Conservation (phyloP, 2,113 vertebrate species). For the Mugil cephalus region DNA sequence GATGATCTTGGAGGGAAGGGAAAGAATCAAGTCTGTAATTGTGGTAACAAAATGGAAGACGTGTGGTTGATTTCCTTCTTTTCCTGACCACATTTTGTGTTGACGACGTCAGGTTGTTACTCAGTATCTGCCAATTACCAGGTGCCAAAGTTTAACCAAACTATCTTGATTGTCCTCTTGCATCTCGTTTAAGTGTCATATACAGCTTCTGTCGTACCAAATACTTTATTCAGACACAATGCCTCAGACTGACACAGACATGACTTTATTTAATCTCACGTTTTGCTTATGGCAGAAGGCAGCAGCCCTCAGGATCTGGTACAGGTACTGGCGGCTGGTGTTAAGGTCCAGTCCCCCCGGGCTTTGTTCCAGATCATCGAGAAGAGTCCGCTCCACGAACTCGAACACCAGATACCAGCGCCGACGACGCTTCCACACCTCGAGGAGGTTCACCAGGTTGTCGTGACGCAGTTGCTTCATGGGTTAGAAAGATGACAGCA, state of each 20-base stretch:
- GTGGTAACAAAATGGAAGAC: too few species aligned
- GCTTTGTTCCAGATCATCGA: slow-evolving; percentile 89
- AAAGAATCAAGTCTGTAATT: too few species aligned
- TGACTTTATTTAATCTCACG: slow-evolving; percentile 78
- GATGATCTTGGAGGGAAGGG: slow-evolving; percentile 86
- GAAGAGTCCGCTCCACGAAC: slow-evolving; percentile 91
- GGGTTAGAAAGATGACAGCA: neutral
- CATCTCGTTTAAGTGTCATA: too few species aligned
- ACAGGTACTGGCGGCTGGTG: slow-evolving; percentile 86
- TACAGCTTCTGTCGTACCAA: too few species aligned
- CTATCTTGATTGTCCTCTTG: too few species aligned
- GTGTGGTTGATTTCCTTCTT: too few species aligned
- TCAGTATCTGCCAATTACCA: too few species aligned
- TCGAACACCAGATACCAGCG: slow-evolving; percentile 94
- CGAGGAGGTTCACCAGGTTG: slow-evolving; percentile 92
- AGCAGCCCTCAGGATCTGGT: slow-evolving; percentile 89
- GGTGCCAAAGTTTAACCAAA: too few species aligned
- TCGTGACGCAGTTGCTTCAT: slow-evolving; percentile 91
- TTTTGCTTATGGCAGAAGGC: slow-evolving; percentile 92
- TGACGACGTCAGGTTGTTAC: too few species aligned
- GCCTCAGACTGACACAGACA: neutral
- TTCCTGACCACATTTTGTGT: too few species aligned
- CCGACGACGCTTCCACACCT: slow-evolving; percentile 90
- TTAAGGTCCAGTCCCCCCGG: slow-evolving; percentile 85
- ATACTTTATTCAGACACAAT: neutral